These are phyloP conservation scores for Rhogogaster chlorosoma DNA, from an alignment of 2,888 invertebrate species.

Conservation along the genomic window DNA sequence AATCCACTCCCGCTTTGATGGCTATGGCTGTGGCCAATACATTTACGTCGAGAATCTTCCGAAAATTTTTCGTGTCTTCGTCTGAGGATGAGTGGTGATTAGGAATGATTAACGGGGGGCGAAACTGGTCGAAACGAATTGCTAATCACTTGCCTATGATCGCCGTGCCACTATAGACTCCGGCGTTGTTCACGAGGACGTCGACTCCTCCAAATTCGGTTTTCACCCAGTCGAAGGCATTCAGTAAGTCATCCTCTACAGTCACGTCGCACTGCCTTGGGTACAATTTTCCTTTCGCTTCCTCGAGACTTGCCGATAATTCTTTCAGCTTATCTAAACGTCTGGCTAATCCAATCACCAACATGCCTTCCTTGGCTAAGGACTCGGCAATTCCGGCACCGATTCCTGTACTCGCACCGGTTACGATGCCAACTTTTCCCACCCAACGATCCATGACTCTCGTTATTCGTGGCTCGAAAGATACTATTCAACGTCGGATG, in stretches of 20 bases:
- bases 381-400: conserved; percentile 79
- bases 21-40: conserved; percentile 81
- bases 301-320: conserved; percentile 54
- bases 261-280: conserved; percentile 63
- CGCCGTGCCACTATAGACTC: conserved; percentile 60
- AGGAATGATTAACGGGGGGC: background rate
- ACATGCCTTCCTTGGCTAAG: conserved; percentile 79
- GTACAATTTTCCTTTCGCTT: conserved; percentile 69
- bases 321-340: conserved; percentile 77
- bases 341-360: conserved; percentile 80
- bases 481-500: background rate
- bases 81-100: conserved; percentile 53
- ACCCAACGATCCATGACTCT: conserved; percentile 64
- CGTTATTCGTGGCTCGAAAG: background rate
- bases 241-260: conserved; percentile 61
- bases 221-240: conserved; percentile 61
- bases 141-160: background rate
- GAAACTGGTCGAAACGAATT: background rate
- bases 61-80: conserved; percentile 71
- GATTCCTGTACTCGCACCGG: conserved; percentile 84
- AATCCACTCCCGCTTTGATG: conserved; percentile 80
- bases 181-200: conserved; percentile 79
- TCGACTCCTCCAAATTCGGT: conserved; percentile 75
- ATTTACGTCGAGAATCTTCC: conserved; percentile 79
- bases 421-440: conserved; percentile 82